Base-by-base conservation (phyloP, 2,888 invertebrate genomes). In the Agriopis leucophaearia region DNA sequence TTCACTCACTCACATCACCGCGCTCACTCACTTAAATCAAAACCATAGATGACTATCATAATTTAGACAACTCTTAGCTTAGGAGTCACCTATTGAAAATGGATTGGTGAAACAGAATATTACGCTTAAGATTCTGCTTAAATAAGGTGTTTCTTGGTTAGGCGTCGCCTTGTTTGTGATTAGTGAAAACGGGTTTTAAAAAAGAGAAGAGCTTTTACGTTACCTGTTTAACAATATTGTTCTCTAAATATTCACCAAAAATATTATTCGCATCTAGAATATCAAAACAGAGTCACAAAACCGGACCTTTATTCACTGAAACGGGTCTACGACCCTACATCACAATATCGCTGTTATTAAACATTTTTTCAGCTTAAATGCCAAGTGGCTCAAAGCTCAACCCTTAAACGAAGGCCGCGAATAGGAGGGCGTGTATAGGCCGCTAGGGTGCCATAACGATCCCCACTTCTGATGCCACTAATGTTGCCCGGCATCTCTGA, bases 391-490 rank as follows among this genome's bases (percentile, higher is more conserved):
- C 66, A 70, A 70, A 69, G 70, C 36, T 67, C 52, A 70, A 72
- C 72, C 73, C 72, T 74, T 70, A 69, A 72, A 71, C 55, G 70
- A 61, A 61, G 68, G 66, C 65, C 70, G 67, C 68, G 70, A 67
- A 65, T 70, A 60, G 67, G 61, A 68, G 63, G 73, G 69, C 72
- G 70, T 64, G 69, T 67, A 71, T 70, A 72, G 71, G 66, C 70
- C 74, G 56, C 74, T 47, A 10, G 69, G 69, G 71, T 27, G 66
- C 61, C 54, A 55, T 74, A 74, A 75, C 75, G 72, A 71, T 18
- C 60, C 66, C 69, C 72, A 72, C 71, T 75, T 70, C 73, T 70
- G 75, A 72, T 67, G 70, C 75, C 74, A 71, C 74, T 75, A 75
- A 74, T 75, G 75, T 75, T 68, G 70, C 73, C 65, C 72, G 69